phyloP scores from a whole-genome alignment of 2,888 invertebrate species.

The Minunthozetes semirufus region DNA sequence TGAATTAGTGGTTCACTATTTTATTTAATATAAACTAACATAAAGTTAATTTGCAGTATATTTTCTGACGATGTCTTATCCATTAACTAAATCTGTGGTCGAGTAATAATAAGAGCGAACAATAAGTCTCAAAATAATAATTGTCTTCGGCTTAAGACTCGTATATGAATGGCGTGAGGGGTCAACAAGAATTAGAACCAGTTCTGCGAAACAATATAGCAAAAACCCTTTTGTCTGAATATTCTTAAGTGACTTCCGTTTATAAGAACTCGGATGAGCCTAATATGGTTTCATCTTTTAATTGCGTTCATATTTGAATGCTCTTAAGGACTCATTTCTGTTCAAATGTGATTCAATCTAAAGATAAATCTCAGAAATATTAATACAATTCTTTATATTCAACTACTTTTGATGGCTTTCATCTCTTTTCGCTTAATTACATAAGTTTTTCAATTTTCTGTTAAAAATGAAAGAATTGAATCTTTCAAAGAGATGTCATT shows the following conservation, averaged over 20 bases:
- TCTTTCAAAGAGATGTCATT: too few relatives aligned
- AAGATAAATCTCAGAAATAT: too few relatives aligned
- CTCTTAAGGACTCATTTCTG: too few relatives aligned
- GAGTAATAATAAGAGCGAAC: constrained; percentile 5
- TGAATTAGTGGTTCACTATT: not conserved
- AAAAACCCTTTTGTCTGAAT: not conserved
- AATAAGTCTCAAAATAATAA: constrained; percentile 11
- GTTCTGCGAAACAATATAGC: not conserved
- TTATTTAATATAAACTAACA: not conserved
- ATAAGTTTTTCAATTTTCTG: too few relatives aligned
- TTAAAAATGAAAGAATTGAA: too few relatives aligned
- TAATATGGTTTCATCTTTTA: too few relatives aligned
- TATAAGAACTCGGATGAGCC: too few relatives aligned
- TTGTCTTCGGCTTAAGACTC: not conserved
- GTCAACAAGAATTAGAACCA: not conserved
- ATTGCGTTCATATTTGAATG: too few relatives aligned
- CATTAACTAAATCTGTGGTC: constrained; percentile 11
- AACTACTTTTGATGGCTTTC: too few relatives aligned
- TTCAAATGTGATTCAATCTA: too few relatives aligned
- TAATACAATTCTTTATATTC: too few relatives aligned
- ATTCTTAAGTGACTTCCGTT: not conserved
- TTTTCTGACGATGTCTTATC: constrained; percentile 2
- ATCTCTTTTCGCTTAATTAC: too few relatives aligned
- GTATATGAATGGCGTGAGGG: constrained; percentile 9
- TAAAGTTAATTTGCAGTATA: not conserved